Percentiles rank a stretch among this genome's conserved stretches.
Conservation (phyloP, 2,113 vertebrate species). For the Larimichthys polyactis region DNA sequence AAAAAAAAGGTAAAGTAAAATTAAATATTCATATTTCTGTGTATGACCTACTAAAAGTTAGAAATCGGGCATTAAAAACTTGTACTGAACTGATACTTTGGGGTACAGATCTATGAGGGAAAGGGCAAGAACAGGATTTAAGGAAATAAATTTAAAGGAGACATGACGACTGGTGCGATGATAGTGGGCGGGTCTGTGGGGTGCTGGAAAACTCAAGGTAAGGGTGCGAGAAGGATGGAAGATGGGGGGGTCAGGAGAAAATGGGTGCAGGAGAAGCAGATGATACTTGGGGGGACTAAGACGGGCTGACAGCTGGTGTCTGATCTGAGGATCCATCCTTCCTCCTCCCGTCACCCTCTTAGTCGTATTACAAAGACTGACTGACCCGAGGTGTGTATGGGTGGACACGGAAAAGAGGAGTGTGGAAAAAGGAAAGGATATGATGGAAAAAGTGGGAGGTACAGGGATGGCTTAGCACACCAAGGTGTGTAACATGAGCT, state of each 20-base stretch:
- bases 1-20: not conserved
- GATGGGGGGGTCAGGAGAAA: slow-evolving; percentile 51
- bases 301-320: slow-evolving; percentile 81
- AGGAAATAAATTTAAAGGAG: not conserved
- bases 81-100: not conserved
- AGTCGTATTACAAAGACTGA: slow-evolving; percentile 70
- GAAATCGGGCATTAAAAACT: not conserved
- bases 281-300: slow-evolving; percentile 62
- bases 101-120: not conserved
- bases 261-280: slow-evolving; percentile 54
- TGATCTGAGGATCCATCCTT: slow-evolving; percentile 78
- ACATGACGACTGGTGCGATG: not conserved
- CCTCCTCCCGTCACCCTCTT: slow-evolving; percentile 51
- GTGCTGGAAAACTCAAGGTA: slow-evolving; percentile 19
- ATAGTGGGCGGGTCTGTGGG: not conserved
- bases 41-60: not conserved
- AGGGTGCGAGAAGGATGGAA: slow-evolving; percentile 19
- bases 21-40: not conserved
- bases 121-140: not conserved
- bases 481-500: not conserved
- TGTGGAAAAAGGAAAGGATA: slow-evolving; percentile 19
- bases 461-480: not conserved
- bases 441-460: slow-evolving; percentile 5
- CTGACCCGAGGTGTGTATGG: not conserved
- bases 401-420: slow-evolving; percentile 4